Conservation (phyloP, 1,140 invertebrate genomes). For the Archegozetes longisetosus region DNA sequence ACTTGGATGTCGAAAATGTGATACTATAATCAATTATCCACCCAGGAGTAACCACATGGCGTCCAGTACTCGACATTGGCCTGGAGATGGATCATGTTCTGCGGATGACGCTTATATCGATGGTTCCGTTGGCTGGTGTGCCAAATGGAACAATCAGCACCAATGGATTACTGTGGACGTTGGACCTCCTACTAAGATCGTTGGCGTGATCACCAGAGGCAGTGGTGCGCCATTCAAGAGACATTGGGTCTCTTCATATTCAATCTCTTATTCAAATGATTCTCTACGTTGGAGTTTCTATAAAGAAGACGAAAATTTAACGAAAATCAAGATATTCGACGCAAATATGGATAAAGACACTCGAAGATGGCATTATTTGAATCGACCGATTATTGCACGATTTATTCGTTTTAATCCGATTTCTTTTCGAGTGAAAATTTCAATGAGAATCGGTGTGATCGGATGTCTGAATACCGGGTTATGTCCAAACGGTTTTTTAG, state of each 20-base stretch:
- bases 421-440: constrained; percentile 35
- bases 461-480: constrained; percentile 37
- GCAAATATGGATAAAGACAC: constrained; percentile 39
- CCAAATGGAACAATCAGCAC: constrained; percentile 36
- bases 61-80: constrained; percentile 31
- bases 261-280: constrained; percentile 40
- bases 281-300: constrained; percentile 38
- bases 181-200: constrained; percentile 38
- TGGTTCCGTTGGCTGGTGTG: constrained; percentile 39
- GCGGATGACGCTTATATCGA: constrained; percentile 38
- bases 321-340: constrained; percentile 33
- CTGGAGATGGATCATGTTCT: constrained; percentile 34
- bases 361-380: constrained; percentile 37
- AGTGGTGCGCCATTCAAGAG: constrained; percentile 35
- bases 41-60: constrained; percentile 36
- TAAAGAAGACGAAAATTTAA: constrained; percentile 36
- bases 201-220: constrained; percentile 39
- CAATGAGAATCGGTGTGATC: constrained; percentile 35
- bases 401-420: constrained; percentile 37
- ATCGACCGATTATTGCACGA: constrained; percentile 36
- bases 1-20: constrained; percentile 41
- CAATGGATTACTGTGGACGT: constrained; percentile 43
- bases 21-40: constrained; percentile 36
- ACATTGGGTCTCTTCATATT: constrained; percentile 40
- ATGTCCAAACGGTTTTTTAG: constrained; percentile 33